Conservation (phyloP, 2,888 invertebrate genomes). For the Ashinkailepas kermadecensis region DNA sequence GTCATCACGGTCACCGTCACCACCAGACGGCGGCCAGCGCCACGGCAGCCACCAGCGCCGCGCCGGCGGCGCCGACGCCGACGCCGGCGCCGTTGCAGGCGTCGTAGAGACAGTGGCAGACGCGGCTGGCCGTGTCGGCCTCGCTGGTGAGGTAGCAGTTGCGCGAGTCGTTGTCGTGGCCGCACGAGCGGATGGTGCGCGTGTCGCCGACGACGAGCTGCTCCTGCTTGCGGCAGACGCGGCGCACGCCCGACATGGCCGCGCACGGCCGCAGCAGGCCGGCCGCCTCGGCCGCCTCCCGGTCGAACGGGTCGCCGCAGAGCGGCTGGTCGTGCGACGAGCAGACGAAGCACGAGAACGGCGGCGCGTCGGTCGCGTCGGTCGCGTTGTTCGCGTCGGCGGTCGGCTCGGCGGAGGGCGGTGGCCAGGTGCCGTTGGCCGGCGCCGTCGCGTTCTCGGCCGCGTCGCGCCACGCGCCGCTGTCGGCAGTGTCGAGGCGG, state of each 20-base stretch:
- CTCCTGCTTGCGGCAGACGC: background rate
- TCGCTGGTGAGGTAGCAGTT: background rate
- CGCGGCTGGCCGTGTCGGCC: background rate
- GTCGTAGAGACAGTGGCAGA: background rate
- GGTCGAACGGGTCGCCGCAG: slow-evolving; percentile 12
- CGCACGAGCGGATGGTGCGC: background rate
- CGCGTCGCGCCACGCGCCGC: background rate
- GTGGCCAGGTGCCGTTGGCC: background rate
- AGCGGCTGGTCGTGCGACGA: background rate
- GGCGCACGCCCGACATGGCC: background rate
- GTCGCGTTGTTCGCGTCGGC: background rate
- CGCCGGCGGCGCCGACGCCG: background rate
- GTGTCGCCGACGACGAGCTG: background rate
- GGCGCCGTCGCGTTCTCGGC: background rate
- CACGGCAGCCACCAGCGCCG: background rate
- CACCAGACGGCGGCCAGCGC: background rate
- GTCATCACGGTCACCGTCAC: background rate
- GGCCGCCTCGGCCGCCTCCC: background rate
- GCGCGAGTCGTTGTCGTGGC: slow-evolving; percentile 1
- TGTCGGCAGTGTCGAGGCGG: background rate
- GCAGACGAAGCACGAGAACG: slow-evolving; percentile 6
- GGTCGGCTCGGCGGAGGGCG: background rate
- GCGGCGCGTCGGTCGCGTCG: background rate
- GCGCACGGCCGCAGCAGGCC: background rate
- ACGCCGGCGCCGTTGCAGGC: background rate